These are phyloP conservation scores for Kryptolebias ocellatus DNA, from an alignment of 2,797 vertebrate genomes.

Conservation along the genomic window DNA sequence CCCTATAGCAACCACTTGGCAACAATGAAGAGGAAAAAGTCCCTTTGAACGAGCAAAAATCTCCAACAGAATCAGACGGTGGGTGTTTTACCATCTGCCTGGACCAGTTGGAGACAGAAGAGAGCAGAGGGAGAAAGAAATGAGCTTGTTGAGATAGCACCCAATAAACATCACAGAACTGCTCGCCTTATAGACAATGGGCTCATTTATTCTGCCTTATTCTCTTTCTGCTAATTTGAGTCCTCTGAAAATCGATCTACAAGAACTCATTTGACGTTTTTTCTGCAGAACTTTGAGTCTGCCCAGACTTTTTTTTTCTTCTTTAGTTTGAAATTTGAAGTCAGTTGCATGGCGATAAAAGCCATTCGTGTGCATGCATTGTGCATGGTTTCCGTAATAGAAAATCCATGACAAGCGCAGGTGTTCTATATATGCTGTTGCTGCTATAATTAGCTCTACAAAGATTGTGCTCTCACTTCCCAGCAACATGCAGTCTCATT, in stretches of 20 bases:
- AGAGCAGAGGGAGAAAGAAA: neutral
- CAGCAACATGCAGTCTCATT: conserved; percentile 42
- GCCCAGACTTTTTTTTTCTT: neutral
- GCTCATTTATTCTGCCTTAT: conserved; percentile 27
- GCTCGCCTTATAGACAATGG: conserved; percentile 9
- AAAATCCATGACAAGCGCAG: conserved; percentile 4
- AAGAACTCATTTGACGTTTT: neutral
- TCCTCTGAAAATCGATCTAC: conserved; percentile 41
- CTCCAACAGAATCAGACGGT: conserved; percentile 3
- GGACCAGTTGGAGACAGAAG: neutral
- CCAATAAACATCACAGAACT: conserved; percentile 23
- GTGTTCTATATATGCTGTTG: conserved; percentile 8
- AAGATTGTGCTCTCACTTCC: conserved; percentile 20
- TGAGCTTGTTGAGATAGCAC: neutral
- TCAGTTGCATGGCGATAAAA: neutral
- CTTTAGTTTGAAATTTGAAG: neutral
- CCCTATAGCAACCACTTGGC: conserved; percentile 1
- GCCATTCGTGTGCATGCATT: neutral
- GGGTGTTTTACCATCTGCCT: conserved; percentile 8
- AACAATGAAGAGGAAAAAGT: neutral
- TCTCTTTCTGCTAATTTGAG: conserved; percentile 26
- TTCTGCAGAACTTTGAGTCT: neutral
- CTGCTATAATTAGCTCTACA: conserved; percentile 24
- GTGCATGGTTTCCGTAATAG: neutral
- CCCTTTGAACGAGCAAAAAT: neutral